These are phyloP conservation scores for Henricia sp. DNA, from an alignment of 53 echinoderm and acorn worm genomes.

Conservation along the genomic window DNA sequence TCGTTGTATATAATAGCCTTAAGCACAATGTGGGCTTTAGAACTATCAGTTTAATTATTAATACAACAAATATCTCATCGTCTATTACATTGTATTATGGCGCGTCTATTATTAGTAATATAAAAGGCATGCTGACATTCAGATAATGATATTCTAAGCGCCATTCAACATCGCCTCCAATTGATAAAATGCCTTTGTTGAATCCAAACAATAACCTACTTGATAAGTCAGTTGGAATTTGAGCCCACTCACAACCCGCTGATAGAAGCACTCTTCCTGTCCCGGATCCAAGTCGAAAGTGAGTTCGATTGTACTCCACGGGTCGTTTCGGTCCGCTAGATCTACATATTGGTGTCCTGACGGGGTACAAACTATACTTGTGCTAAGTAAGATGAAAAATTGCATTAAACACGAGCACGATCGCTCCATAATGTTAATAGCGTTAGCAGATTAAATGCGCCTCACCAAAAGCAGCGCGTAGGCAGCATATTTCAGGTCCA, in stretches of 20 bases:
- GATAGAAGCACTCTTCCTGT: constrained; percentile 48
- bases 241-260: constrained; percentile 16
- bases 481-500: neutral
- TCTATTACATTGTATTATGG: no score
- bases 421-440: constrained; percentile 3
- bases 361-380: neutral
- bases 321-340: constrained; percentile 27
- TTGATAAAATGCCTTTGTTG: neutral
- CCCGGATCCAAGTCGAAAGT: constrained; percentile 22
- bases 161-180: neutral
- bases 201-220: constrained; percentile 36
- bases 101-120: constrained; percentile 1
- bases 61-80: no score
- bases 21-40: no score
- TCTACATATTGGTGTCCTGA: constrained; percentile 50
- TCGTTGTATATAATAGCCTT: no score
- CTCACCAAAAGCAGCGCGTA: neutral
- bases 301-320: constrained; percentile 41
- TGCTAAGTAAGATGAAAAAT: neutral
- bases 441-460: neutral
- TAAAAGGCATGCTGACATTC: no score
- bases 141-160: neutral
- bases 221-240: constrained; percentile 29
- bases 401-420: neutral
- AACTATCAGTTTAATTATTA: no score